Percentiles rank a stretch among this genome's conserved stretches.
These are phyloP conservation scores for Panagrolaimus sp. DNA, from an alignment of 1,140 invertebrate genomes.

Conservation along the genomic window DNA sequence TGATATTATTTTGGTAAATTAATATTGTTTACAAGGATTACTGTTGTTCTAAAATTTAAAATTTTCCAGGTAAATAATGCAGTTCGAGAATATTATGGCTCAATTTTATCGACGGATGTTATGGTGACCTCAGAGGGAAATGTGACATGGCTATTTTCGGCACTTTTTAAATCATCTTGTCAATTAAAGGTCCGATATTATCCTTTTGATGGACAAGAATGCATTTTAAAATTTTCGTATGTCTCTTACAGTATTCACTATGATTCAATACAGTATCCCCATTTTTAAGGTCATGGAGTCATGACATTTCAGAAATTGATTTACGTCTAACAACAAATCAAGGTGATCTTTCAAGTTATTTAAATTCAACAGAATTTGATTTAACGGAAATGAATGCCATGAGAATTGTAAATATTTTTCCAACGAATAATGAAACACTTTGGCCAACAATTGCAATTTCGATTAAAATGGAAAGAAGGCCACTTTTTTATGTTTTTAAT, in stretches of 20 bases:
- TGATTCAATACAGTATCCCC: neutral
- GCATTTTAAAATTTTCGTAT: constrained; percentile 38
- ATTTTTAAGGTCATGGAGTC: constrained; percentile 40
- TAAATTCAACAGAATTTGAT: constrained; percentile 57
- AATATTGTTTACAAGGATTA: neutral
- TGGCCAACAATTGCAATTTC: constrained; percentile 44
- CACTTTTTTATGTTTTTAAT: constrained; percentile 57
- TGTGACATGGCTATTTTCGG: constrained; percentile 64
- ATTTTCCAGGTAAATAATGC: constrained; percentile 33
- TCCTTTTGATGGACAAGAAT: constrained; percentile 63
- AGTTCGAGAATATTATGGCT: constrained; percentile 44
- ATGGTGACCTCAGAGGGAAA: constrained; percentile 62
- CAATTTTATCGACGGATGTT: constrained; percentile 60
- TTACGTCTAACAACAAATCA: constrained; percentile 47
- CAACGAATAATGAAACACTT: constrained; percentile 17
- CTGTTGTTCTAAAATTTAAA: neutral
- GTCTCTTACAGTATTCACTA: neutral
- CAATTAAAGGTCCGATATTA: constrained; percentile 63
- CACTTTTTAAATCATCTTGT: constrained; percentile 63
- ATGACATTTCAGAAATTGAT: constrained; percentile 52
- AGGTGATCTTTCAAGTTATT: constrained; percentile 50
- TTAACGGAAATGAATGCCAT: constrained; percentile 50
- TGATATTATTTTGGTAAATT: constrained; percentile 53
- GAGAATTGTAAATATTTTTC: constrained; percentile 41
- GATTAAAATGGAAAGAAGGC: constrained; percentile 52